A percentile compares a stretch with the other conserved stretches of the same genome.
Conservation (phyloP, 64 coral and sea anemone species). For the Stylophora pistillata region DNA sequence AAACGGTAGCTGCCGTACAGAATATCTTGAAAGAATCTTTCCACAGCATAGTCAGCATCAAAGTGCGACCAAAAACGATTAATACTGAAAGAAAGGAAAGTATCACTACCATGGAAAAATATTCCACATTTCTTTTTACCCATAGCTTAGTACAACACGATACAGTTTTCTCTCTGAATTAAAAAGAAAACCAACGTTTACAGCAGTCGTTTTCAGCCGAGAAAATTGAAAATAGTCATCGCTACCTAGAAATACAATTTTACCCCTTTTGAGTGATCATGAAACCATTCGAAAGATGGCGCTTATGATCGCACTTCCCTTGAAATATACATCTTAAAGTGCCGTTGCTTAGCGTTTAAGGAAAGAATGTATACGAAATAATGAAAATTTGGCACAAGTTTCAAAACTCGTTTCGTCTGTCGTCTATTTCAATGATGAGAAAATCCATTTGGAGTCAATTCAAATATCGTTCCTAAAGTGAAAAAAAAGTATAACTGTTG, state of each 20-base stretch:
- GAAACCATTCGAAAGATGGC: not conserved
- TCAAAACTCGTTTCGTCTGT: no score
- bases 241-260: not conserved
- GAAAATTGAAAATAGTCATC: not conserved
- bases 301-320: not conserved
- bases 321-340: not conserved
- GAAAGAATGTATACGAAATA: not conserved
- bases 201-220: not conserved
- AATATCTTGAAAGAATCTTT: slow-evolving; percentile 34
- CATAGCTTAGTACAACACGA: not conserved
- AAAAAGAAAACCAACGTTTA: not conserved
- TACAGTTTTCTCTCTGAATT: not conserved
- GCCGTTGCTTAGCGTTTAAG: not conserved
- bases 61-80: slow-evolving; percentile 6
- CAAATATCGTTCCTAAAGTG: no score
- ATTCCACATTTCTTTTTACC: not conserved
- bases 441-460: no score
- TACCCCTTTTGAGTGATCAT: not conserved
- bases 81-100: not conserved
- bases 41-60: slow-evolving; percentile 28
- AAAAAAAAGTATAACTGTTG: no score
- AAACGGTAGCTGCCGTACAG: not conserved
- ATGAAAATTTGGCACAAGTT: not conserved
- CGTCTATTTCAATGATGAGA: no score
- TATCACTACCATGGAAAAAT: not conserved